Conservation (phyloP, 2,797 vertebrate species). For the Micromesistius poutassou region DNA sequence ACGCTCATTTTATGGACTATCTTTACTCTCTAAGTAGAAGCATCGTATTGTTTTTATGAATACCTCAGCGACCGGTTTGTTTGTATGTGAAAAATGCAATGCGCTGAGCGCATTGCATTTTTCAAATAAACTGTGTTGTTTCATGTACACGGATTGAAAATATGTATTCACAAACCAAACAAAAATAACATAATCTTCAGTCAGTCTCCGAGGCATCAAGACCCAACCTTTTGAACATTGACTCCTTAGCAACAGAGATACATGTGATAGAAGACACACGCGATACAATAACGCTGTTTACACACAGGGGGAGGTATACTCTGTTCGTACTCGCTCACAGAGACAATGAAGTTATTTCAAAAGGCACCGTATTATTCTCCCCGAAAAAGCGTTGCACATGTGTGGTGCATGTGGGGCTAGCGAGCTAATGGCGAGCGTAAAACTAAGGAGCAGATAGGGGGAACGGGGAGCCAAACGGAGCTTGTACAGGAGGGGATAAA, state of each 20-base stretch:
- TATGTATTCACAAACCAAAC: neutral
- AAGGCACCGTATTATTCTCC: slow-evolving; percentile 24
- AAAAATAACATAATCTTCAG: too few relatives aligned
- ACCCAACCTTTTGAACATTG: too few relatives aligned
- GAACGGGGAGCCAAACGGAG: slow-evolving; percentile 37
- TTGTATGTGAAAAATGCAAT: too few relatives aligned
- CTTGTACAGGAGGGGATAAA: slow-evolving; percentile 57
- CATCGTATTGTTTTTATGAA: slow-evolving; percentile 1
- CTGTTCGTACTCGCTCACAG: neutral
- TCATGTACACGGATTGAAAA: neutral
- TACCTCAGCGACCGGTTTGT: slow-evolving; percentile 1
- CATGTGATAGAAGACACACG: too few relatives aligned
- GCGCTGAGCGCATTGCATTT: neutral
- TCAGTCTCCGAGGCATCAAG: too few relatives aligned
- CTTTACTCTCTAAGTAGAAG: neutral
- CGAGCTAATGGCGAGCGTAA: slow-evolving; percentile 48
- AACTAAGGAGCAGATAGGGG: slow-evolving; percentile 50
- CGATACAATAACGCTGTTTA: too few relatives aligned
- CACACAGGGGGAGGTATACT: neutral
- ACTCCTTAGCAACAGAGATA: too few relatives aligned
- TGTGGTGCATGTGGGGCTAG: slow-evolving; percentile 47
- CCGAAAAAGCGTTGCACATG: slow-evolving; percentile 34
- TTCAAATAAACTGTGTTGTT: neutral
- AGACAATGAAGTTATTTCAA: slow-evolving; percentile 44
- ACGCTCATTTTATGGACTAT: slow-evolving; percentile 5